A percentile compares a stretch with the other conserved stretches of the same genome.
phyloP scores from a whole-genome alignment of 35 echinoderm and acorn worm genomes.

The Apostichopus japonicus region DNA sequence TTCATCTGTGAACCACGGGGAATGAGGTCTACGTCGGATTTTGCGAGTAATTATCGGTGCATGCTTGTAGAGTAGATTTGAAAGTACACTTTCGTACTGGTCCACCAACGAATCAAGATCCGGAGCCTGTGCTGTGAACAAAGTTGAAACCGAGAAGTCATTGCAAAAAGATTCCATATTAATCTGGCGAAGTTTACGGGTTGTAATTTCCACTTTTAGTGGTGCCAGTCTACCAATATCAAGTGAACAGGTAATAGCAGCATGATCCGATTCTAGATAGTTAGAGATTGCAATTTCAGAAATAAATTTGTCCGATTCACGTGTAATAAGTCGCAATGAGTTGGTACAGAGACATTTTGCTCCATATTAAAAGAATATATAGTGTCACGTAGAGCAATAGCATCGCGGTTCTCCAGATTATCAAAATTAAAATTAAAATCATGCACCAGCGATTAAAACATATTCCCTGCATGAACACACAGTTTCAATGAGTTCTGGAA shows the following conservation, averaged over 20 bases:
- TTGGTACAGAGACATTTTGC: slow-evolving; percentile 30
- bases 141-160: slow-evolving; percentile 56
- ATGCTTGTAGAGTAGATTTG: slow-evolving; percentile 46
- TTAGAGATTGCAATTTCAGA: slow-evolving; percentile 51
- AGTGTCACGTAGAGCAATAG: background rate
- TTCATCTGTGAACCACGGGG: slow-evolving; percentile 67
- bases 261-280: slow-evolving; percentile 69
- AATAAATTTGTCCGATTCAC: slow-evolving; percentile 39
- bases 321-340: slow-evolving; percentile 37
- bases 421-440: slow-evolving; percentile 44
- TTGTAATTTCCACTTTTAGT: slow-evolving; percentile 43
- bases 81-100: slow-evolving; percentile 17
- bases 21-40: slow-evolving; percentile 64
- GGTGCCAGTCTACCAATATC: slow-evolving; percentile 53
- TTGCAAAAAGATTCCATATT: slow-evolving; percentile 60
- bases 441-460: slow-evolving; percentile 30
- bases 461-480: background rate
- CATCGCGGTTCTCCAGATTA: background rate
- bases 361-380: slow-evolving; percentile 29
- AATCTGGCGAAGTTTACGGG: slow-evolving; percentile 64
- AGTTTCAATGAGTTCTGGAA: no score
- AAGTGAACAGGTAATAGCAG: slow-evolving; percentile 60
- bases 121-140: slow-evolving; percentile 43
- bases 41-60: slow-evolving; percentile 37
- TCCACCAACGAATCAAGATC: slow-evolving; percentile 5